Evolutionary conservation across 37 sponge, comb jelly and placozoan genomes (phyloP), one percentile per base, ranked within the genome.

Genomic region (Cliona cf. orientalis): DNA sequence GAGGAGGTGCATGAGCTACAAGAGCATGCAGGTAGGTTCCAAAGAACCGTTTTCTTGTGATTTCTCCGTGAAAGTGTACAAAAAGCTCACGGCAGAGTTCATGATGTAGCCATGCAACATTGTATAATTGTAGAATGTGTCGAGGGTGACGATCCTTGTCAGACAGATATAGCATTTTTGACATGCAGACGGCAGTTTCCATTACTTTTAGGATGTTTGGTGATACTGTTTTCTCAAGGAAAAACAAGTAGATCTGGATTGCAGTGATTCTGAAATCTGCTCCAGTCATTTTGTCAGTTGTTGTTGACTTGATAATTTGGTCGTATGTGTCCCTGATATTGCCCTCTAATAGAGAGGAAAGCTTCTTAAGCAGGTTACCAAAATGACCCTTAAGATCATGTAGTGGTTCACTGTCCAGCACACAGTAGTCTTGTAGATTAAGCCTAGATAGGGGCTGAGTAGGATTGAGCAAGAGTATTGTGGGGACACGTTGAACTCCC

Each of bases 331-430:
- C 34, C 37, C 4, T 43, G 7, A 45, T 19, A 46, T 66, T 14
- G 19, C 22, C 35, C 21, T 32, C n/a, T 21, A 79, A 37, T 14
- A 66, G n/a, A 14, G 46, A 44, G 31, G 79, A 53, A 29, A 79
- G 6, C 33, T 68, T 35, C 19, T 80, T 49, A 49, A 43, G 25
- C 5, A 80, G 57, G 37, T 80, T 43, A 34, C 33, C 29, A 1
- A 80, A 35, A 46, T 80, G 80, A 33, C 80, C 80, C 56, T 78
- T 62, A 43, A 78, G 66, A 40, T 75, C 59, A 75, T 75, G 76
- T 33, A 75, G 35, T 23, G 76, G 76, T 40, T 74, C 76, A 21
- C 76, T 46, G 41, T 43, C 64, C 40, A 78, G 44, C 25, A 78
- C 45, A 22, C 55, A 29, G 68, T 80, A 80, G 23, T 46, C 3